These are phyloP conservation scores for Rhea pennata DNA, from an alignment of 2,113 vertebrate species.

Conservation along the genomic window DNA sequence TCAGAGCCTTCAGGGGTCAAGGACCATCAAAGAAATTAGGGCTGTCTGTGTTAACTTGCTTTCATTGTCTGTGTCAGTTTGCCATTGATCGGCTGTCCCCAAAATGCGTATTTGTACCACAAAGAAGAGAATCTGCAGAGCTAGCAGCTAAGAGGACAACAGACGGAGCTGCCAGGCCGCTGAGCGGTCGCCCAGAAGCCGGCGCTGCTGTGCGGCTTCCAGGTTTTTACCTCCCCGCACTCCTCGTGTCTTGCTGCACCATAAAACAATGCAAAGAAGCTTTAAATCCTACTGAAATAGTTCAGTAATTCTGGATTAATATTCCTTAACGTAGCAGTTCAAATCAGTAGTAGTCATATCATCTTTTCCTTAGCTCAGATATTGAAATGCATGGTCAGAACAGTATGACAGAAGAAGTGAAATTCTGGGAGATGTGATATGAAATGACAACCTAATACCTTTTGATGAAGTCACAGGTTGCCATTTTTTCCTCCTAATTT, in stretches of 20 bases:
- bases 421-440: neutral
- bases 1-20: neutral
- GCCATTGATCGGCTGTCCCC: neutral
- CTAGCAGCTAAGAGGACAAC: neutral
- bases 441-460: constrained; percentile 15
- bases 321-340: neutral
- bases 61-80: neutral
- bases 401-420: neutral
- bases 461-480: constrained; percentile 45
- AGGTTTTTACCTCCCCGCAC: neutral
- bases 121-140: neutral
- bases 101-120: neutral
- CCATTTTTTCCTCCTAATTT: constrained; percentile 25
- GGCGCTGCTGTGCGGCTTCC: neutral
- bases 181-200: fast-evolving
- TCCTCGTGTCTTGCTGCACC: neutral
- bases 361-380: neutral
- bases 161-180: neutral
- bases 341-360: neutral
- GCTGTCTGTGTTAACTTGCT: neutral
- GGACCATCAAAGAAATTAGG: neutral
- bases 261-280: fast-evolving
- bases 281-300: neutral
- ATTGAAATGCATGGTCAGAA: neutral
- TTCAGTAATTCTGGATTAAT: neutral